phyloP scores from a whole-genome alignment of 2,797 vertebrate genomes.

The Halcyon badia region DNA sequence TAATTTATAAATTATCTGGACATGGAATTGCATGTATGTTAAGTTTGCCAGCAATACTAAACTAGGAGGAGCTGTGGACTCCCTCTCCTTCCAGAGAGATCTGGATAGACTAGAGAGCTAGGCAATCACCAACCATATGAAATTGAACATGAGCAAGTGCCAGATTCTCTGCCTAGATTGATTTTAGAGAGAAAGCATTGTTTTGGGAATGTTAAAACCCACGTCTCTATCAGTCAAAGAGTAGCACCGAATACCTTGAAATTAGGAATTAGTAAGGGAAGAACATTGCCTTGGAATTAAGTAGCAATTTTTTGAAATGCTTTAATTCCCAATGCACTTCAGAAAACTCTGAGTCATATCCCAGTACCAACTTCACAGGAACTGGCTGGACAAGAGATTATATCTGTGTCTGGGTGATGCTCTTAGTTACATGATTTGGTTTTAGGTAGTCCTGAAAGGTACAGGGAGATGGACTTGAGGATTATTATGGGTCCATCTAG shows the following conservation, averaged over 20 bases:
- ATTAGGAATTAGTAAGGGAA: too few species aligned
- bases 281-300: too few species aligned
- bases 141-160: not conserved
- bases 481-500: not conserved
- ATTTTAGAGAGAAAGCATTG: too few species aligned
- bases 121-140: not conserved
- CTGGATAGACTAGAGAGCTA: not conserved
- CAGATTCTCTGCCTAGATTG: not conserved
- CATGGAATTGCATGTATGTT: not conserved
- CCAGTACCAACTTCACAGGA: not conserved
- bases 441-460: not conserved
- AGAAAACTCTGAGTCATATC: not conserved
- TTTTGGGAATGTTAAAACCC: not conserved
- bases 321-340: slow-evolving; percentile 1
- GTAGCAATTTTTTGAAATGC: not conserved
- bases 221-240: not conserved
- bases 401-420: accelerated
- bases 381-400: not conserved
- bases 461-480: accelerated
- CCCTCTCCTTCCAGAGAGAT: not conserved
- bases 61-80: not conserved
- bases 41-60: not conserved
- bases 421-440: not conserved
- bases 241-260: too few species aligned
- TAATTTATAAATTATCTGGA: not conserved